These are phyloP conservation scores for Reticulitermes lucifugus DNA, from an alignment of 2,888 invertebrate species.

Conservation along the genomic window DNA sequence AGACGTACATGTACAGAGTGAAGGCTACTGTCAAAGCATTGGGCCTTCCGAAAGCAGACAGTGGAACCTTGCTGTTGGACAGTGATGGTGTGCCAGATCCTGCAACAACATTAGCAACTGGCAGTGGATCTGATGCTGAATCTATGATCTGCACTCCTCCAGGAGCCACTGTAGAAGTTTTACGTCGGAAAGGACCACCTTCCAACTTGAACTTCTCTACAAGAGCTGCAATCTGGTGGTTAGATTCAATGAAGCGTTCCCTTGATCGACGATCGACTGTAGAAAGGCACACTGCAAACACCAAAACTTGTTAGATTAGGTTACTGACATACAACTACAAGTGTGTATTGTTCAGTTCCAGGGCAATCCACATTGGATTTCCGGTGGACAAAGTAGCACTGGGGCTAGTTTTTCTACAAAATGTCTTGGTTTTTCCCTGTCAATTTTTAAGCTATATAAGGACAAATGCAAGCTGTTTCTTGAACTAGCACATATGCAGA, in stretches of 20 bases:
- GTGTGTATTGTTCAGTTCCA: too few species aligned
- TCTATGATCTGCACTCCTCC: conserved; percentile 53
- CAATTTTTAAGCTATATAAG: too few species aligned
- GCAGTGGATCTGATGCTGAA: conserved; percentile 58
- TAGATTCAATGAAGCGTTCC: conserved; percentile 93
- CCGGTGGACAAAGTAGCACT: too few species aligned
- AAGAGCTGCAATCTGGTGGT: conserved; percentile 90
- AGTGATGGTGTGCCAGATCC: conserved; percentile 48
- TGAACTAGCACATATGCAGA: too few species aligned
- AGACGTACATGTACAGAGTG: conserved; percentile 75
- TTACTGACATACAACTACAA: too few species aligned
- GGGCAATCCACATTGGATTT: too few species aligned
- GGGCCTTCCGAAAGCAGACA: conserved; percentile 80
- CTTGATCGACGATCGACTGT: conserved; percentile 85
- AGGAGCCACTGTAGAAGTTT: conserved; percentile 30
- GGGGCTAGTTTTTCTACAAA: too few species aligned
- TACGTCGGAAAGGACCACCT: conserved; percentile 75
- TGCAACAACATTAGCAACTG: conserved; percentile 17
- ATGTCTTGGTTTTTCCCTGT: too few species aligned
- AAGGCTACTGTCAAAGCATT: conserved; percentile 75
- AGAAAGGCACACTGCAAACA: conserved; percentile 74
- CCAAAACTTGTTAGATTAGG: too few species aligned
- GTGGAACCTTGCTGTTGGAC: conserved; percentile 73
- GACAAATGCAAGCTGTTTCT: too few species aligned
- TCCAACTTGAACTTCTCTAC: conserved; percentile 93